Conservation (phyloP, 2,113 vertebrate species). For the Dendropsophus ebraccatus region DNA sequence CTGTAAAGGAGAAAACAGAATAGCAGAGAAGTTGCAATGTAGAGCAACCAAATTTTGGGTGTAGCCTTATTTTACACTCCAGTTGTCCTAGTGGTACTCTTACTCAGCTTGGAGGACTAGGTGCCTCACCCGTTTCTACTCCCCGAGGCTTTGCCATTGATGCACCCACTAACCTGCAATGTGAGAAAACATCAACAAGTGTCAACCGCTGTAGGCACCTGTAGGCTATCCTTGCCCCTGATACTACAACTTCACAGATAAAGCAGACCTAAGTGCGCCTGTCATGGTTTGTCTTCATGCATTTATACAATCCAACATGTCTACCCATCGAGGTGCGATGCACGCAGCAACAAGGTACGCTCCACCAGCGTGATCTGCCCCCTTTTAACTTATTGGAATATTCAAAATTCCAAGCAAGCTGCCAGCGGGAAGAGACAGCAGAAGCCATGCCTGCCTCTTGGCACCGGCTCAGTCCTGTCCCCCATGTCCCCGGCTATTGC, state of each 20-base stretch:
- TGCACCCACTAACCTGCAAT: too few species aligned
- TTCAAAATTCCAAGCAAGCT: background rate
- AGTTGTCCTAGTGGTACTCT: too few species aligned
- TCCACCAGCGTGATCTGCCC: background rate
- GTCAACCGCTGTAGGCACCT: too few species aligned
- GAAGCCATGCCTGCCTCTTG: background rate
- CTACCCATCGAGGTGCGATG: background rate
- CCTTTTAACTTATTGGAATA: background rate
- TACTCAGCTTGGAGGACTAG: too few species aligned
- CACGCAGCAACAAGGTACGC: background rate
- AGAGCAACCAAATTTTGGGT: too few species aligned
- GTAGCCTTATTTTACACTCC: too few species aligned
- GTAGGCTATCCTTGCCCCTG: too few species aligned
- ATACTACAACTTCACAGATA: background rate
- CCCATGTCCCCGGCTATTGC: background rate
- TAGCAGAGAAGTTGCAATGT: too few species aligned
- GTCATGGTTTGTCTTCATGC: background rate
- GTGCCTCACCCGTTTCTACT: too few species aligned
- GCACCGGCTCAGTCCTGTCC: background rate
- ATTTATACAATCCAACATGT: background rate
- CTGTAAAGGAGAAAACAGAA: too few species aligned
- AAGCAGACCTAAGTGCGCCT: background rate
- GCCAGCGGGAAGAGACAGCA: background rate
- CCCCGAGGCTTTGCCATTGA: too few species aligned
- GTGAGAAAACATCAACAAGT: too few species aligned